These are phyloP conservation scores for Helobdella robusta DNA, from an alignment of 2,888 invertebrate species.

Conservation along the genomic window DNA sequence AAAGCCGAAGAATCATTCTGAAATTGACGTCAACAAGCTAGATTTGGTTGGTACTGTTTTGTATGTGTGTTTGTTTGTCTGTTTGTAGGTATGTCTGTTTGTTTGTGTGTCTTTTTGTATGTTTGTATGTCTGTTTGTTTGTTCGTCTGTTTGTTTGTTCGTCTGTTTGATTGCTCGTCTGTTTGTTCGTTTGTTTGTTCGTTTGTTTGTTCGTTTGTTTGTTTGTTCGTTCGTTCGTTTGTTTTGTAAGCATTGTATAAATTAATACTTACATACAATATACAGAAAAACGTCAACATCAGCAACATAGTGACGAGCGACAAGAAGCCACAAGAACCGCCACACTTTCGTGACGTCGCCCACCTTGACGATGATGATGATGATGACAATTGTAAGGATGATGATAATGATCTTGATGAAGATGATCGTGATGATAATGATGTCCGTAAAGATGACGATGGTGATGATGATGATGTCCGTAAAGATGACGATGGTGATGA, in stretches of 20 bases:
- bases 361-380: not conserved
- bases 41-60: too few species aligned
- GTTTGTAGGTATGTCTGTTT: too few species aligned
- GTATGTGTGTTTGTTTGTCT: too few species aligned
- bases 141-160: too few species aligned
- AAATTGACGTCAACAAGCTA: too few species aligned
- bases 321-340: not conserved
- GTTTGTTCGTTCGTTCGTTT: too few species aligned
- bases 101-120: too few species aligned
- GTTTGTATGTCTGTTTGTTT: too few species aligned
- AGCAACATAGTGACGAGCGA: not conserved
- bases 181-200: not conserved
- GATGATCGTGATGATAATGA: slow-evolving; percentile 2
- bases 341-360: not conserved
- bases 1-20: too few species aligned
- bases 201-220: not conserved
- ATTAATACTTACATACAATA: too few species aligned
- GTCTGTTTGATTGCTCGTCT: not conserved
- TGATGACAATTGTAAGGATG: slow-evolving; percentile 2
- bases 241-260: too few species aligned
- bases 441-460: slow-evolving; percentile 8
- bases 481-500: slow-evolving; percentile 16
- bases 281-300: not conserved
- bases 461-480: slow-evolving; percentile 15
- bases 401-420: slow-evolving; percentile 13